Evolutionary conservation across 2,113 vertebrate species (phyloP).

Genomic region (Stictonetta naevosa): DNA sequence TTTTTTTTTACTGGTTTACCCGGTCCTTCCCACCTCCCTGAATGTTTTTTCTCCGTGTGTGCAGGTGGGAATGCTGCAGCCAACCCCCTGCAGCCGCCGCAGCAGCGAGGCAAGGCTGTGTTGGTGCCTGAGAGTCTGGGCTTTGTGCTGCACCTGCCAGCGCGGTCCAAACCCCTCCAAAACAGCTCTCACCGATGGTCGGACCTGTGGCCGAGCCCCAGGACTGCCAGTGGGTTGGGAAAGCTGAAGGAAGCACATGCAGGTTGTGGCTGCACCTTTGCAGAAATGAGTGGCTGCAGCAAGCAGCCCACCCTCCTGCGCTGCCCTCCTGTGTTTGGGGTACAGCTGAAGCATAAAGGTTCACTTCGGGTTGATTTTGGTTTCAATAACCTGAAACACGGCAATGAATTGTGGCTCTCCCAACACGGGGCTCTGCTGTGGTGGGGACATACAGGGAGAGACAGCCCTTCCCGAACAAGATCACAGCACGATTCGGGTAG

Average conservation of each 20-base stretch:
- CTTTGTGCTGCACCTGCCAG: not conserved
- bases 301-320: not conserved
- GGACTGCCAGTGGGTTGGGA: not conserved
- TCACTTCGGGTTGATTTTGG: not conserved
- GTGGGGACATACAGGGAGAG: fast-evolving
- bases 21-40: not conserved
- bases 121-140: not conserved
- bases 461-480: not conserved
- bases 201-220: fast-evolving
- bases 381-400: not conserved
- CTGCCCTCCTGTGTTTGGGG: not conserved
- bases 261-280: not conserved
- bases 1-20: not conserved
- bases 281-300: not conserved
- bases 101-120: fast-evolving
- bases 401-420: not conserved
- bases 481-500: not conserved
- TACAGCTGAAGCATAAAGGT: not conserved
- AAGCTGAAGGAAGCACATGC: fast-evolving
- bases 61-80: not conserved
- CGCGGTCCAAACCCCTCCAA: not conserved
- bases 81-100: not conserved
- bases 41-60: not conserved
- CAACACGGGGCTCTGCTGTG: not conserved
- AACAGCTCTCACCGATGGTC: not conserved